A percentile compares a stretch with the other conserved stretches of the same genome.
Evolutionary conservation across 2,113 vertebrate species (phyloP).

Genomic region (Solea solea): DNA sequence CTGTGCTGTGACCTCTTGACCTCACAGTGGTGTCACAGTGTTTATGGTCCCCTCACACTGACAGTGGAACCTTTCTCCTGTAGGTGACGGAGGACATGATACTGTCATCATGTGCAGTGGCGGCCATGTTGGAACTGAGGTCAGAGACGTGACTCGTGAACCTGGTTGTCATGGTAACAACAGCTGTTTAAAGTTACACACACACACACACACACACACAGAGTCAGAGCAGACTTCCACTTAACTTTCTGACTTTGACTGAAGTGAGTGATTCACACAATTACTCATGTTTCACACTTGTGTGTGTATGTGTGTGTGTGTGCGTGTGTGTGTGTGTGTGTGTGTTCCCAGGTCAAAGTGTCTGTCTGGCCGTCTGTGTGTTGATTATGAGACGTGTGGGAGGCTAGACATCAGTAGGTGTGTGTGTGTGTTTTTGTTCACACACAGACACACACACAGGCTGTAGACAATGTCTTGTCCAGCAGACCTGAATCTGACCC

Average conservation of each 20-base stretch:
- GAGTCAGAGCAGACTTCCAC: constrained; percentile 9
- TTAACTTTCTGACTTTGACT: constrained; percentile 45
- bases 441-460: background rate
- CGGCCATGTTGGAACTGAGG: too few relatives aligned
- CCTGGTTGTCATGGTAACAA: too few relatives aligned
- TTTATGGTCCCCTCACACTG: too few relatives aligned
- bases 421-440: constrained; percentile 33
- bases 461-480: constrained; percentile 10
- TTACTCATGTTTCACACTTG: constrained; percentile 54
- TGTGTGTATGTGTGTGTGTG: constrained; percentile 44
- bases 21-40: too few relatives aligned
- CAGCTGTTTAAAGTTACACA: background rate
- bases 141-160: too few relatives aligned
- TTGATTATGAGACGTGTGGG: constrained; percentile 48
- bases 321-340: constrained; percentile 26
- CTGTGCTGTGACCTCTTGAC: constrained; percentile 9
- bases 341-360: constrained; percentile 29
- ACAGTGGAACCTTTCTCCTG: too few relatives aligned
- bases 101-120: too few relatives aligned
- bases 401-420: constrained; percentile 21
- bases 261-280: constrained; percentile 56
- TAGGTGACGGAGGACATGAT: too few relatives aligned
- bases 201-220: constrained; percentile 10
- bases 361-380: constrained; percentile 54
- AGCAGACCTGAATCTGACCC: constrained; percentile 12